A percentile compares a stretch with the other conserved stretches of the same genome.
These are phyloP conservation scores for Botia almorhae DNA, from an alignment of 2,797 vertebrate species.

Conservation along the genomic window DNA sequence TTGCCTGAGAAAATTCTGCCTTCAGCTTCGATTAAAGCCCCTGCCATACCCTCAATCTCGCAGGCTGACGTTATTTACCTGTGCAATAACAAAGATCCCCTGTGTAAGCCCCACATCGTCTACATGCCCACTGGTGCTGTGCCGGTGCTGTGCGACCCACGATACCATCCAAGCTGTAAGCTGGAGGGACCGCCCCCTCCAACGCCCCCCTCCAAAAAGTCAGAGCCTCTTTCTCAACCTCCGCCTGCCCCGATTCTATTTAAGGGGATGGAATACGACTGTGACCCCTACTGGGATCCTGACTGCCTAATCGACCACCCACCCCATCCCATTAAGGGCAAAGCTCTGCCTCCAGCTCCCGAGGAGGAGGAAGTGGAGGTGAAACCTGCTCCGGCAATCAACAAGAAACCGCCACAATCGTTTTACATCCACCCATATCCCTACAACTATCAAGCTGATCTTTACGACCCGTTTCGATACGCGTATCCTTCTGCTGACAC, in stretches of 20 bases:
- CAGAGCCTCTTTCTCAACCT: slow-evolving; percentile 40
- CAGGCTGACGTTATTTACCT: slow-evolving; percentile 78
- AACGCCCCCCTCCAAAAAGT: slow-evolving; percentile 49
- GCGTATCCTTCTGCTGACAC: slow-evolving; percentile 66
- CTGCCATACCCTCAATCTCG: slow-evolving; percentile 56
- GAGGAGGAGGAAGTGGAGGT: slow-evolving; percentile 62
- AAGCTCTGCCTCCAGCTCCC: slow-evolving; percentile 53
- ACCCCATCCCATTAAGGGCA: slow-evolving; percentile 72
- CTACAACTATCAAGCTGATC: slow-evolving; percentile 70
- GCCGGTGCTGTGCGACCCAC: slow-evolving; percentile 81
- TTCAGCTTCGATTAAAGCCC: slow-evolving; percentile 67
- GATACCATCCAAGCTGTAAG: slow-evolving; percentile 76
- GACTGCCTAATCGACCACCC: slow-evolving; percentile 81
- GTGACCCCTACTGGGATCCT: slow-evolving; percentile 84
- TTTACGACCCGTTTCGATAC: slow-evolving; percentile 76
- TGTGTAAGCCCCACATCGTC: slow-evolving; percentile 81
- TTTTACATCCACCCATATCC: slow-evolving; percentile 55
- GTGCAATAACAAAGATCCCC: slow-evolving; percentile 79
- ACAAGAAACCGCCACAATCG: slow-evolving; percentile 67
- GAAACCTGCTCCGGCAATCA: slow-evolving; percentile 61
- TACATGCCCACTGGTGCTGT: slow-evolving; percentile 76
- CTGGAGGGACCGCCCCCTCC: slow-evolving; percentile 67
- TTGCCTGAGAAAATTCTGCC: slow-evolving; percentile 10
- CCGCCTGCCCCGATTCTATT: slow-evolving; percentile 67
- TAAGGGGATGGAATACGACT: slow-evolving; percentile 82